Evolutionary conservation across 2,113 vertebrate genomes (phyloP).

Genomic region (Brevimyrus niger): DNA sequence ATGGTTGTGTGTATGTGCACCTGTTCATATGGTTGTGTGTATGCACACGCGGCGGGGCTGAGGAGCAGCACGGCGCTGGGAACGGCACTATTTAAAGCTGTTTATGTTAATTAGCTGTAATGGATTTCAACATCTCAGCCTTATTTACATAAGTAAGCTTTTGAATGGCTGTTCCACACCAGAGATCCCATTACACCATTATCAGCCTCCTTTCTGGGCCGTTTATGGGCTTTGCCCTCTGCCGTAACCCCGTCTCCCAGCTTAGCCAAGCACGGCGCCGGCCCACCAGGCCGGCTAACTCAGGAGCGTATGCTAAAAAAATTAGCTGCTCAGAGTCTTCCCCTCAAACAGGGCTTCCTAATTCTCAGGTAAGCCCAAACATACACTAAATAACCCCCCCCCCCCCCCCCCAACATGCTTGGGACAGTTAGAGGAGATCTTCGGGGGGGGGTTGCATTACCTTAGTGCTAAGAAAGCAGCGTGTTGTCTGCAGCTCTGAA

Average conservation of each 20-base stretch:
- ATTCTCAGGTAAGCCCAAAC: neutral
- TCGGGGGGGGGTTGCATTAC: neutral
- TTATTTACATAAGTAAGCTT: constrained; percentile 78
- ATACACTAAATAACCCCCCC: neutral
- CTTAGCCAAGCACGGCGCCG: neutral
- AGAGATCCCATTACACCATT: constrained; percentile 74
- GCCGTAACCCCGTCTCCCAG: constrained; percentile 41
- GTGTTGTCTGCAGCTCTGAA: neutral
- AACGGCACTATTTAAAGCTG: constrained; percentile 53
- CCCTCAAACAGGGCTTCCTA: neutral
- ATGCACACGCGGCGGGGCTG: neutral
- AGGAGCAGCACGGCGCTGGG: constrained; percentile 17
- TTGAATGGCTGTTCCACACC: constrained; percentile 67
- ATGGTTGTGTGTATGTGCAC: neutral
- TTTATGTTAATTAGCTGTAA: constrained; percentile 81
- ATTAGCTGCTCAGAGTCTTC: constrained; percentile 31
- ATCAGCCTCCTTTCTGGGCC: constrained; percentile 50
- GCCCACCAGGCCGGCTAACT: constrained; percentile 35
- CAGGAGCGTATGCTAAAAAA: constrained; percentile 27
- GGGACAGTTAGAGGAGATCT: neutral
- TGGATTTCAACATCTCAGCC: constrained; percentile 66
- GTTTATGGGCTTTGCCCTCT: constrained; percentile 54
- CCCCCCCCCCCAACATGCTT: neutral
- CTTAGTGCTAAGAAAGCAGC: neutral
- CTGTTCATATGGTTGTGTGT: constrained; percentile 8